Evolutionary conservation across 2,888 invertebrate genomes (phyloP), one percentile per base, ranked within the genome.

Genomic region (Dasypolia templi): DNA sequence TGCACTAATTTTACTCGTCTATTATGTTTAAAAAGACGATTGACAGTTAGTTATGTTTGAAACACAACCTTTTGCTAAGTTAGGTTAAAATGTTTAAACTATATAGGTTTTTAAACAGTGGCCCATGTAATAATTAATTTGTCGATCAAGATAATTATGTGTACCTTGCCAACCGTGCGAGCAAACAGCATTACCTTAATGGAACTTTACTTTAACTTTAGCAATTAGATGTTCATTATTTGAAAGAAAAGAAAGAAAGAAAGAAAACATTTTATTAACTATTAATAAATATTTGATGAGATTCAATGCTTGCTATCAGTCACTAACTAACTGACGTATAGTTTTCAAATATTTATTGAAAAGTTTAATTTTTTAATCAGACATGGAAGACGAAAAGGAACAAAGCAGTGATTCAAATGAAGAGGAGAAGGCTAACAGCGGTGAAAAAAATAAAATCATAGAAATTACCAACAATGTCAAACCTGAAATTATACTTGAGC

Each of bases 41-140:
- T 39, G 19, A 26, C 19, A 19, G 39, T 26, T 51, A 51, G 12
- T 55, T 55, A 7, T 39, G 22, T 61, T 44, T n/a, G 9, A 17
- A 17, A n/a, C 32, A 32, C 19, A 11, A 14, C 17, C 17, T n/a
- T 14, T 66, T 29, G 17, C 12, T 53, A 29, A 53, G 14, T 14
- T 39, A 32, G 32, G 1, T 35, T 32, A 64, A 64, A 49, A n/a
- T n/a, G 5, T 32, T 32, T 63, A 22, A 12, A 51, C 26, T 14
- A 26, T 26, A 26, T 29, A 29, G n/a, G 11, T 66, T 91, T 89
- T 71, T 14, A 84, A 86, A 32, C 51, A 65, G 32, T 17, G 55
- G 32, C 11, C 44, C 11, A 19, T 2, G 9, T 19, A 26, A 59
- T 29, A 11, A 69, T 69, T 49, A 22, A 29, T 42, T 35, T 58